Evolutionary conservation across 2,113 vertebrate species (phyloP).

Genomic region (Tenebrosternarchus preto): DNA sequence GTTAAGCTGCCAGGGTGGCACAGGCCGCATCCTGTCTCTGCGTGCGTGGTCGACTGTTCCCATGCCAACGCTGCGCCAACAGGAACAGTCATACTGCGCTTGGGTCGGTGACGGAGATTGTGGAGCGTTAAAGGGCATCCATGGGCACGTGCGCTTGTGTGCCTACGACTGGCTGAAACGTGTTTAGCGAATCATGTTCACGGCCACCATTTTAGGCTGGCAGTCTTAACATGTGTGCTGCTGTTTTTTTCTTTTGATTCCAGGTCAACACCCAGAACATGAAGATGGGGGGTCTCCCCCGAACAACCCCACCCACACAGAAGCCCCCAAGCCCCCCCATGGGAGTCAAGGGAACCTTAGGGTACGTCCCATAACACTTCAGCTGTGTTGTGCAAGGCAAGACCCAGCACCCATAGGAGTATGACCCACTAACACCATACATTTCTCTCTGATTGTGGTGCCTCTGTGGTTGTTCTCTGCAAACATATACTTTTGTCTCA

Average conservation of each 20-base stretch:
- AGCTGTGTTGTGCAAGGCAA: background rate
- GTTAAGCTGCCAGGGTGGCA: slow-evolving; percentile 34
- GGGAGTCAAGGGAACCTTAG: slow-evolving; percentile 88
- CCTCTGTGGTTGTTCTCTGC: background rate
- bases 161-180: background rate
- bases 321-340: slow-evolving; percentile 92
- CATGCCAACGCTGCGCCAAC: slow-evolving; percentile 28
- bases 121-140: background rate
- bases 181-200: background rate
- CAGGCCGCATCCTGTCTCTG: slow-evolving; percentile 34
- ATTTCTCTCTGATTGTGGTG: background rate
- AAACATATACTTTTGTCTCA: background rate
- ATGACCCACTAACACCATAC: background rate
- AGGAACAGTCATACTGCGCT: slow-evolving; percentile 31
- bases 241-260: slow-evolving; percentile 16
- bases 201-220: background rate
- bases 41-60: slow-evolving; percentile 26
- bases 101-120: slow-evolving; percentile 10
- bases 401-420: background rate
- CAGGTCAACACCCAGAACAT: slow-evolving; percentile 90
- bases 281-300: slow-evolving; percentile 88
- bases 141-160: background rate
- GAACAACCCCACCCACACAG: slow-evolving; percentile 89
- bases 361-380: slow-evolving; percentile 72
- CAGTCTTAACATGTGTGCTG: slow-evolving; percentile 11